These are phyloP conservation scores for Callithrix jacchus DNA, from an alignment of 2,113 vertebrate species.

Conservation along the genomic window DNA sequence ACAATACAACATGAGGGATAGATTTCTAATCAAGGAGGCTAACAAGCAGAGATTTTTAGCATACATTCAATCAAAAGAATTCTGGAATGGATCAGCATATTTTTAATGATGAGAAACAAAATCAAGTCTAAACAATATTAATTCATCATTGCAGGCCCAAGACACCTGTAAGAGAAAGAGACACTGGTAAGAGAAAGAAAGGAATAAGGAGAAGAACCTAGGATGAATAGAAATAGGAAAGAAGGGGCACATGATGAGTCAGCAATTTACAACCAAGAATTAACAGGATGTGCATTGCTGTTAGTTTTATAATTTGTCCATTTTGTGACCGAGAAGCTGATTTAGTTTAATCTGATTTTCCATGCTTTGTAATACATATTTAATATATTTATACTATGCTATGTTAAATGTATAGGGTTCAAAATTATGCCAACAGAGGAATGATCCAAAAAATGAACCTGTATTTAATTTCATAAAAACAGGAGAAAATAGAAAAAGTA, in stretches of 20 bases:
- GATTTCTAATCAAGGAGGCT: background rate
- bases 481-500: background rate
- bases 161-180: background rate
- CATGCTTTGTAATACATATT: background rate
- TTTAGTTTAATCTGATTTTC: slow-evolving; percentile 13
- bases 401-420: background rate
- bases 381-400: background rate
- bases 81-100: background rate
- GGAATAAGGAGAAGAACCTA: background rate
- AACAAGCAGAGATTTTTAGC: background rate
- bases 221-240: background rate
- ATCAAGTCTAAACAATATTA: background rate
- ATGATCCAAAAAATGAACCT: background rate
- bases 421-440: background rate
- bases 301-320: background rate
- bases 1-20: background rate
- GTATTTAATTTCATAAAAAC: slow-evolving; percentile 8
- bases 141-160: background rate
- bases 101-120: slow-evolving; percentile 38
- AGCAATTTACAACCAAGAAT: background rate
- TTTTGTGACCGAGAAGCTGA: background rate
- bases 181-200: background rate
- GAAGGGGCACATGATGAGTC: background rate
- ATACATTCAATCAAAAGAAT: background rate
- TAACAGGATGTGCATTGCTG: background rate